A percentile compares a stretch with the other conserved stretches of the same genome.
Conservation (phyloP, 1,140 invertebrate genomes). For the Gryllus bimaculatus region DNA sequence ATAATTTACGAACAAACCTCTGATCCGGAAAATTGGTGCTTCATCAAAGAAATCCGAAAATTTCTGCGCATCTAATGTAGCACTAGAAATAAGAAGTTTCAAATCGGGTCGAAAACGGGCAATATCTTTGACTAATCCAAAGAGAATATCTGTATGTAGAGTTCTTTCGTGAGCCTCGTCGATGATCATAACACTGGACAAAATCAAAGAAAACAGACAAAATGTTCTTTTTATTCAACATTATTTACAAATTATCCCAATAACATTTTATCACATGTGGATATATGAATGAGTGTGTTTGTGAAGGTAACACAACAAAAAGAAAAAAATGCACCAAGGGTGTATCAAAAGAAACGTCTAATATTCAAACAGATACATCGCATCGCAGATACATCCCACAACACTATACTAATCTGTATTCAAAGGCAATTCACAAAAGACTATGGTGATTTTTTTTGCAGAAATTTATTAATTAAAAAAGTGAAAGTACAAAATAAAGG, state of each 20-base stretch:
- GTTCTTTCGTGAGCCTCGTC: slow-evolving; percentile 99
- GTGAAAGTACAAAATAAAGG: no score
- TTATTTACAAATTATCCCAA: not conserved
- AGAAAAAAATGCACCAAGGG: no score
- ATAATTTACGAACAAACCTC: slow-evolving; percentile 45
- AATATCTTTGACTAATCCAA: slow-evolving; percentile 97
- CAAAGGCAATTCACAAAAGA: no score
- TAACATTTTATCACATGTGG: not conserved
- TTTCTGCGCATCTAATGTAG: slow-evolving; percentile 95
- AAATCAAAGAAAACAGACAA: not conserved
- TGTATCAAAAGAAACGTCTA: no score
- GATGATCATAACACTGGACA: slow-evolving; percentile 90
- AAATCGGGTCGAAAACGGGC: slow-evolving; percentile 87
- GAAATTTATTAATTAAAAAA: no score
- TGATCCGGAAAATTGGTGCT: slow-evolving; percentile 95
- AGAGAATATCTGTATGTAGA: slow-evolving; percentile 95
- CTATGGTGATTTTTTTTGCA: no score
- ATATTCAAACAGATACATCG: no score
- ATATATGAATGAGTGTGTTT: no score
- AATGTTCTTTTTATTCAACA: not conserved
- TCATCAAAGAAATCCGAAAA: slow-evolving; percentile 98
- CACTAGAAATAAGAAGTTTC: slow-evolving; percentile 94
- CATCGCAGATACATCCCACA: no score
- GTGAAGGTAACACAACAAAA: no score
- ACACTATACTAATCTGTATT: no score